These are phyloP conservation scores for Neoniphon sammara DNA, from an alignment of 2,797 vertebrate genomes.

Conservation along the genomic window DNA sequence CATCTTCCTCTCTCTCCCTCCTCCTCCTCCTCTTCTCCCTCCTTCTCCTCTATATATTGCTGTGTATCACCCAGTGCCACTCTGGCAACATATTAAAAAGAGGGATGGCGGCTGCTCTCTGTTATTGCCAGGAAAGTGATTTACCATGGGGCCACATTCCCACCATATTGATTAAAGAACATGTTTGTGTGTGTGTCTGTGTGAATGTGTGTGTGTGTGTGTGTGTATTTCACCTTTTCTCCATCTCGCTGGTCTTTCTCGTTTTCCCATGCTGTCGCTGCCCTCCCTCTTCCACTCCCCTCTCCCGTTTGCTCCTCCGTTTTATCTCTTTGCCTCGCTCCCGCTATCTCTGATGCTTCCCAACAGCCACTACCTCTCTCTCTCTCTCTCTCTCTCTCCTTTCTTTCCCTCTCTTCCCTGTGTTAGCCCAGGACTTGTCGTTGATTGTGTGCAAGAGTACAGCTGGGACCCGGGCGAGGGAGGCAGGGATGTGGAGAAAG, in stretches of 20 bases:
- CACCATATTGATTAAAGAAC: slow-evolving; percentile 78
- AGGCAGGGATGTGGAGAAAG: background rate
- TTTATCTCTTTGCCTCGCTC: slow-evolving; percentile 69
- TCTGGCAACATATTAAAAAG: slow-evolving; percentile 77
- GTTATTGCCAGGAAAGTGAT: slow-evolving; percentile 79
- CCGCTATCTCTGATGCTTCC: slow-evolving; percentile 62
- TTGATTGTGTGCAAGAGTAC: slow-evolving; percentile 56
- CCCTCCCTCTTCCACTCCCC: slow-evolving; percentile 37
- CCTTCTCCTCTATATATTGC: slow-evolving; percentile 59
- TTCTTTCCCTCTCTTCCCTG: background rate
- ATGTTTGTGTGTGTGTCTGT: slow-evolving; percentile 28
- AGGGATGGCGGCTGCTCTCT: slow-evolving; percentile 69
- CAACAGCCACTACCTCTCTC: slow-evolving; percentile 42
- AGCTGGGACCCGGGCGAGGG: slow-evolving; percentile 43
- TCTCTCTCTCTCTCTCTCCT: slow-evolving; percentile 1
- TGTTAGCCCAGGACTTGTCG: slow-evolving; percentile 48
- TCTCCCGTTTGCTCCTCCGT: slow-evolving; percentile 34
- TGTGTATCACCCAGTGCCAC: slow-evolving; percentile 65
- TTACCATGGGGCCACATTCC: slow-evolving; percentile 73
- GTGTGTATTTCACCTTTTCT: slow-evolving; percentile 55
- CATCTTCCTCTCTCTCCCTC: slow-evolving; percentile 18
- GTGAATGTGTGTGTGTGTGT: slow-evolving; percentile 40
- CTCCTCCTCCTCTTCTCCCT: background rate
- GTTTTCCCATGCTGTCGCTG: slow-evolving; percentile 54
- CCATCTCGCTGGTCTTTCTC: slow-evolving; percentile 60